phyloP scores from a whole-genome alignment of 2,888 invertebrate species.

The Gandaritis pyraliata region DNA sequence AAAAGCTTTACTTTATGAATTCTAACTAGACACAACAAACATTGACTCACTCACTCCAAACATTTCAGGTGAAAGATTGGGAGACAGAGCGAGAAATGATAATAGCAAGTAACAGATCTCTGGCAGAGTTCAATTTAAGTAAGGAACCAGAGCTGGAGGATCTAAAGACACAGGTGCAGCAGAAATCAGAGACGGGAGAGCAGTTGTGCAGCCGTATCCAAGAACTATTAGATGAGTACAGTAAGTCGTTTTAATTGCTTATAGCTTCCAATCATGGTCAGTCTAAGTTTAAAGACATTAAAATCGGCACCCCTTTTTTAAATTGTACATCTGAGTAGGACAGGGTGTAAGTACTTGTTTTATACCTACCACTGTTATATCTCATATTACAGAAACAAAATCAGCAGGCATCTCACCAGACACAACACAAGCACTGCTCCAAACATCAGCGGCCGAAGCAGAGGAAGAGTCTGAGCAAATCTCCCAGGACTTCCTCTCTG shows the following conservation, averaged over 20 bases:
- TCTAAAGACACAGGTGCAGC: slow-evolving; percentile 88
- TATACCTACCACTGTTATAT: too few relatives aligned
- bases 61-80: slow-evolving; percentile 88
- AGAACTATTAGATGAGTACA: slow-evolving; percentile 90
- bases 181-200: slow-evolving; percentile 88
- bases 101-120: slow-evolving; percentile 93
- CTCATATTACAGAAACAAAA: slow-evolving; percentile 86
- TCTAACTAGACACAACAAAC: not conserved
- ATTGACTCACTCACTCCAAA: not conserved
- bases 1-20: too few relatives aligned
- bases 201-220: slow-evolving; percentile 88
- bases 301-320: not conserved
- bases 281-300: too few relatives aligned
- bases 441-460: slow-evolving; percentile 95
- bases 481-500: slow-evolving; percentile 91
- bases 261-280: not conserved
- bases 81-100: slow-evolving; percentile 94
- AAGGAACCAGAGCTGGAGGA: slow-evolving; percentile 93
- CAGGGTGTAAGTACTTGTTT: too few relatives aligned
- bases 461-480: slow-evolving; percentile 96
- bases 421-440: slow-evolving; percentile 93
- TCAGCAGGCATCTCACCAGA: slow-evolving; percentile 92
- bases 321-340: too few relatives aligned
- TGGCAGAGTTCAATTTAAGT: slow-evolving; percentile 95
- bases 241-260: slow-evolving; percentile 78